Conservation (phyloP, 1,140 invertebrate genomes). For the Kradibia gibbosae region DNA sequence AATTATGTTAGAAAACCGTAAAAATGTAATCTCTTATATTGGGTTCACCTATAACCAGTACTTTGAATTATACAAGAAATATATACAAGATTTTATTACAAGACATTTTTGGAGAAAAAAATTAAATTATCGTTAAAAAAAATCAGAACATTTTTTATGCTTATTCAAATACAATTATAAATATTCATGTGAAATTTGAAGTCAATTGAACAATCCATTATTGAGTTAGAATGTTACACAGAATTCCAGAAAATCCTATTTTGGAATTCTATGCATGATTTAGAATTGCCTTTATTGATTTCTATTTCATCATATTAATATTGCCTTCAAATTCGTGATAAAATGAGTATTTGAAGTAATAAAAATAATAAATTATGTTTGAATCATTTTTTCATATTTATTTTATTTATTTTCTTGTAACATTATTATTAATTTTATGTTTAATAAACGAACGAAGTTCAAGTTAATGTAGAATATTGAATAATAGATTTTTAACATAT, state of each 20-base stretch:
- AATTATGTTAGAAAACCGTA: background rate
- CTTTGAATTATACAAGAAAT: too few species aligned
- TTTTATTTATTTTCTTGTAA: too few species aligned
- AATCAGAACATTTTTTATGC: background rate
- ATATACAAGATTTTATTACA: background rate
- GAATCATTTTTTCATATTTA: too few species aligned
- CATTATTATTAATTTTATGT: too few species aligned
- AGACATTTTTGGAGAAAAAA: background rate
- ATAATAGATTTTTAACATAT: too few species aligned
- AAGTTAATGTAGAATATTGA: too few species aligned
- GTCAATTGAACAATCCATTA: constrained; percentile 24
- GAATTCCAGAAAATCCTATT: constrained; percentile 13
- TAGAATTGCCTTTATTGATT: background rate
- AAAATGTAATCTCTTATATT: too few species aligned
- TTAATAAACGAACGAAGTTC: too few species aligned
- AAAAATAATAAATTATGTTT: background rate
- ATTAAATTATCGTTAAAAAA: background rate
- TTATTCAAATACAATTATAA: constrained; percentile 6
- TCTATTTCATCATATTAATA: background rate
- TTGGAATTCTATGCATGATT: background rate
- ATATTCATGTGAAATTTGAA: constrained; percentile 41
- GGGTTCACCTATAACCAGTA: too few species aligned
- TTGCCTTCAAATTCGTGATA: background rate
- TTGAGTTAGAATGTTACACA: constrained; percentile 20
- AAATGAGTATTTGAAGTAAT: background rate